phyloP scores from a whole-genome alignment of 2,888 invertebrate genomes.

The Napeogenes inachia region DNA sequence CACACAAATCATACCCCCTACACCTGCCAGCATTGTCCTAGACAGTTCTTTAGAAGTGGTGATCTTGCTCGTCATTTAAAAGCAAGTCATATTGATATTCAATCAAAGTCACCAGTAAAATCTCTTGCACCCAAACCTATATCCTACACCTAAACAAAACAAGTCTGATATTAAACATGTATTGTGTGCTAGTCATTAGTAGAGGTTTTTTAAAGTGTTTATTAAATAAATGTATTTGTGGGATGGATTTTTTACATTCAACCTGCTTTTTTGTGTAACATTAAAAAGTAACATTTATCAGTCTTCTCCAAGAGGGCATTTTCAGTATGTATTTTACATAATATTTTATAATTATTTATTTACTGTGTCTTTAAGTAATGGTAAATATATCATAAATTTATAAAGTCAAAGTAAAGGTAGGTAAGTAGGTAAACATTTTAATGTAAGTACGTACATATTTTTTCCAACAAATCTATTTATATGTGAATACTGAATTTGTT shows the following conservation, averaged over 20 bases:
- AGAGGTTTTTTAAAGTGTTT: slow-evolving; percentile 4
- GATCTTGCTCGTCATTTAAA: slow-evolving; percentile 64
- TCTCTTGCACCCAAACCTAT: slow-evolving; percentile 16
- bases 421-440: too few relatives aligned
- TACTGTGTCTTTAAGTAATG: too few relatives aligned
- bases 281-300: too few relatives aligned
- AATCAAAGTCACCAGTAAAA: slow-evolving; percentile 35
- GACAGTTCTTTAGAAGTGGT: slow-evolving; percentile 63
- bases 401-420: too few relatives aligned
- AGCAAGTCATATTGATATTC: slow-evolving; percentile 55
- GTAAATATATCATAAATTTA: too few relatives aligned
- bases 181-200: slow-evolving; percentile 22
- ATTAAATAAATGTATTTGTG: not conserved
- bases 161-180: slow-evolving; percentile 16
- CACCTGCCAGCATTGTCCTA: slow-evolving; percentile 61
- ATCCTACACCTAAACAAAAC: slow-evolving; percentile 13
- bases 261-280: not conserved
- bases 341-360: too few relatives aligned
- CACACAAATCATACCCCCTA: slow-evolving; percentile 68
- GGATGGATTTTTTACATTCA: not conserved
- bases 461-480: too few relatives aligned
- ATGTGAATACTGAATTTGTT: too few relatives aligned
- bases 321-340: too few relatives aligned
- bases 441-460: too few relatives aligned
- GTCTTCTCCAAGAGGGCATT: too few relatives aligned